Percentiles rank a stretch among this genome's conserved stretches.
Conservation (phyloP, 2,888 invertebrate species). For the Scaptomyza flava region DNA sequence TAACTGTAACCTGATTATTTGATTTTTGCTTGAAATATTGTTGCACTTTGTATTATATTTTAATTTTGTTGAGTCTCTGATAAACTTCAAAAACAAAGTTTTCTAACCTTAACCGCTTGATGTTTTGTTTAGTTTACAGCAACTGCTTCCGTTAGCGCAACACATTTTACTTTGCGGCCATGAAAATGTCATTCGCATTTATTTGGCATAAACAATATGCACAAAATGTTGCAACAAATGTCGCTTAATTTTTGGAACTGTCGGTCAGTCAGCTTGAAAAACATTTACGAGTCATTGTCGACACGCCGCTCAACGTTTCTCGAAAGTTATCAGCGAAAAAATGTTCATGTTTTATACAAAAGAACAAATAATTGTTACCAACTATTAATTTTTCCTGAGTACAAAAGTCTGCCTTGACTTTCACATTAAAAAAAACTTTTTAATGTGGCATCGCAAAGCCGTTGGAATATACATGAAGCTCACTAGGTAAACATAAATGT, state of each 20-base stretch:
- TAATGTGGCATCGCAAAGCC: constrained; percentile 42
- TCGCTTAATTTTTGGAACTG: constrained; percentile 64
- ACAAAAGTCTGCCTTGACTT: constrained; percentile 26
- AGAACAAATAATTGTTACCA: constrained; percentile 26
- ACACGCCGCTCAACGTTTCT: constrained; percentile 19
- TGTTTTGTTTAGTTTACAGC: not conserved
- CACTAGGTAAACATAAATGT: not conserved
- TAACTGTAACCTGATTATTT: too few species aligned
- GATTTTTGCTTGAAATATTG: too few species aligned
- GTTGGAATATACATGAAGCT: constrained; percentile 58
- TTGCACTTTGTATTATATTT: too few species aligned
- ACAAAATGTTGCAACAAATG: constrained; percentile 59
- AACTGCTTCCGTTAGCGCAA: not conserved
- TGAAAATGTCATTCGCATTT: constrained; percentile 28
- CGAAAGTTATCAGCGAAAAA: constrained; percentile 12
- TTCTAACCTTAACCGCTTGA: not conserved
- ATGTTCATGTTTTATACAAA: constrained; percentile 7
- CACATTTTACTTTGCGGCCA: constrained; percentile 2
- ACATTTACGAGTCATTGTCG: constrained; percentile 45
- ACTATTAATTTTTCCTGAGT: constrained; percentile 32
- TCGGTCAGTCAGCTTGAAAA: constrained; percentile 54
- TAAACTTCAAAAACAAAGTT: not conserved
- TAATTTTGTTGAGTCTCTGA: too few species aligned
- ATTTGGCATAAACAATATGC: constrained; percentile 44
- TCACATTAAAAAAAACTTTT: constrained; percentile 49